Evolutionary conservation across 2,113 vertebrate species (phyloP), one percentile per base, ranked within the genome.

Genomic region (Gallinago paraguaiae): DNA sequence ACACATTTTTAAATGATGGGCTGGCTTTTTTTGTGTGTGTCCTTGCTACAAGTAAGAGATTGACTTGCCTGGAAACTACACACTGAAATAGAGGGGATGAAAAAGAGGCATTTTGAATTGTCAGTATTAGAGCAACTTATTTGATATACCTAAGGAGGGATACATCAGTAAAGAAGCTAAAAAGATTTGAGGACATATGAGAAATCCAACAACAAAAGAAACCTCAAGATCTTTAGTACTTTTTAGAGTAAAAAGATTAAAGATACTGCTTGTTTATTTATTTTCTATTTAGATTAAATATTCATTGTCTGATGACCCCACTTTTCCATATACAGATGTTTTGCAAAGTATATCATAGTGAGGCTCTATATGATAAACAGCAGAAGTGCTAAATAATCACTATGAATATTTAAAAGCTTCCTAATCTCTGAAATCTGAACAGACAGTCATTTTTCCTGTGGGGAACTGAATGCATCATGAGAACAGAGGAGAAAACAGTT

Each of bases 351-450:
- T 17, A n/a, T 60, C 27, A 41, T 9, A 61, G 57, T 59, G n/a
- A 67, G 9, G 27, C 11, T 56, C 46, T 60, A 10, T 53, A 33
- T 54, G 39, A 64, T 60, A 71, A 86, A 79, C 31, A 82, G 46
- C 41, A 74, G 17, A 95, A 94, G 30, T 86, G 57, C 70, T 91
- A 89, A 93, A 87, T 79, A 94, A 79, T 84, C 51, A 82, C n/a
- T 39, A 82, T 41, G 60, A 79, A 82, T 88, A 92, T 59, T 95
- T 56, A 68, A 86, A 79, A 74, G 48, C 46, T 81, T 82, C 61
- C 27, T 57, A 56, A 45, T 79, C 79, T 88, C 70, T 67, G 83
- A 79, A 93, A 91, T 81, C 37, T 93, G 74, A 86, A 81, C 31
- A 91, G 22, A 0, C 43, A 82, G 79, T 17, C 31, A 48, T 85